These are phyloP conservation scores for Torymus tubicola DNA, from an alignment of 2,888 invertebrate species.

Conservation along the genomic window DNA sequence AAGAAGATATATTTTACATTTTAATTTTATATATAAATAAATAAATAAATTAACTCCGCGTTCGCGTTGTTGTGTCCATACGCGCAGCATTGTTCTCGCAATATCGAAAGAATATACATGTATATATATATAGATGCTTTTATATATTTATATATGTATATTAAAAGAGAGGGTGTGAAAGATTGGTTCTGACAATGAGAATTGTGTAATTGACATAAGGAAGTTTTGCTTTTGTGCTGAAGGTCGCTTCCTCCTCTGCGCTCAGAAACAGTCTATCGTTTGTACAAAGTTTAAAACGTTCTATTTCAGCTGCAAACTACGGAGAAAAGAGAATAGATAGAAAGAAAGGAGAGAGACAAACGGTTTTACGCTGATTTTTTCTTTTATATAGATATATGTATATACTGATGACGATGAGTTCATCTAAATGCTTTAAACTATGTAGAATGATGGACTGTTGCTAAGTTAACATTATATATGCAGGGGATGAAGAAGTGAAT, in stretches of 20 bases:
- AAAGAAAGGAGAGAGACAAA: no score
- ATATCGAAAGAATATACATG: neutral
- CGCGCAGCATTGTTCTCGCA: constrained; percentile 21
- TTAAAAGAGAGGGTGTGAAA: constrained; percentile 43
- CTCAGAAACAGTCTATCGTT: constrained; percentile 4
- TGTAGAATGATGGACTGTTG: neutral
- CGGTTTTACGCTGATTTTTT: no score
- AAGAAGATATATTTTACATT: no score
- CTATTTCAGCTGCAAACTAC: no score
- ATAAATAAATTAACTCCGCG: no score
- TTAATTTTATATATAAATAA: no score
- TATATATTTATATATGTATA: constrained; percentile 9
- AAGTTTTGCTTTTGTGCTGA: constrained; percentile 25
- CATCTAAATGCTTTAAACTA: neutral
- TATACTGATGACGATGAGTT: neutral
- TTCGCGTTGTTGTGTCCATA: no score
- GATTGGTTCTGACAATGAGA: constrained; percentile 30
- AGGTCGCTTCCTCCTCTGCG: neutral
- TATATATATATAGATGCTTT: constrained; percentile 44
- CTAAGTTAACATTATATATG: neutral
- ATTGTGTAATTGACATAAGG: constrained; percentile 17
- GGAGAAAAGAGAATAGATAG: no score
- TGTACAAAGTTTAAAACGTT: constrained; percentile 22
- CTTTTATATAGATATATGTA: no score
- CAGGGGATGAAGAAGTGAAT: no score